Evolutionary conservation across 1,140 invertebrate species (phyloP).

Genomic region (Palaemon carinicauda): DNA sequence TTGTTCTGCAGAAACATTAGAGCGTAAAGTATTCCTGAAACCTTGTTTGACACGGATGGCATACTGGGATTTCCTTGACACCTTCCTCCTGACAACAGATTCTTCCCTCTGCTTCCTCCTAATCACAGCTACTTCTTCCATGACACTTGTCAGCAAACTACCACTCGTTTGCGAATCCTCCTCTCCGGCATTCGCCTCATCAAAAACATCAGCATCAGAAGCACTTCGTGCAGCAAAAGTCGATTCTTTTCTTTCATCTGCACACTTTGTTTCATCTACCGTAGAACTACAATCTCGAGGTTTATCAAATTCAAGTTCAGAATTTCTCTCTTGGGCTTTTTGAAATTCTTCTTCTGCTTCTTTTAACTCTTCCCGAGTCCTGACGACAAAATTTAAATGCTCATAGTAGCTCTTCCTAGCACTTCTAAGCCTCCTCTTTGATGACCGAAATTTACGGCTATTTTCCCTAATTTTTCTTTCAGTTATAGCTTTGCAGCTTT

Average conservation of each 20-base stretch:
- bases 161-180: not conserved
- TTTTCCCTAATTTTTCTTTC: not conserved
- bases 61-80: constrained; percentile 7
- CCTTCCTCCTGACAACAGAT: constrained; percentile 3
- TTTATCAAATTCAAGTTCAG: not conserved
- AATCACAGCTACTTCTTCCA: constrained; percentile 32
- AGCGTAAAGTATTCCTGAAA: constrained; percentile 20
- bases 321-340: constrained; percentile 11
- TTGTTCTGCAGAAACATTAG: constrained; percentile 40
- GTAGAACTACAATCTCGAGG: no score
- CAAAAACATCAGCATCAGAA: constrained; percentile 30
- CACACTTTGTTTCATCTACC: no score
- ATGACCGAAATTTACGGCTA: not conserved
- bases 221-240: not conserved
- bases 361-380: constrained; percentile 23
- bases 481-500: constrained; percentile 3
- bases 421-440: constrained; percentile 10
- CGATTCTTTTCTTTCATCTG: no score
- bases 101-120: constrained; percentile 8
- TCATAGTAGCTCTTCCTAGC: constrained; percentile 14
- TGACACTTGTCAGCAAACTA: constrained; percentile 40
- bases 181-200: not conserved
- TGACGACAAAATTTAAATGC: constrained; percentile 2
- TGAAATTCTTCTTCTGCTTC: constrained; percentile 18
- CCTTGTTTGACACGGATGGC: constrained; percentile 17